Percentiles rank a stretch among this genome's conserved stretches.
These are phyloP conservation scores for Apus apus DNA, from an alignment of 2,113 vertebrate genomes.

Conservation along the genomic window DNA sequence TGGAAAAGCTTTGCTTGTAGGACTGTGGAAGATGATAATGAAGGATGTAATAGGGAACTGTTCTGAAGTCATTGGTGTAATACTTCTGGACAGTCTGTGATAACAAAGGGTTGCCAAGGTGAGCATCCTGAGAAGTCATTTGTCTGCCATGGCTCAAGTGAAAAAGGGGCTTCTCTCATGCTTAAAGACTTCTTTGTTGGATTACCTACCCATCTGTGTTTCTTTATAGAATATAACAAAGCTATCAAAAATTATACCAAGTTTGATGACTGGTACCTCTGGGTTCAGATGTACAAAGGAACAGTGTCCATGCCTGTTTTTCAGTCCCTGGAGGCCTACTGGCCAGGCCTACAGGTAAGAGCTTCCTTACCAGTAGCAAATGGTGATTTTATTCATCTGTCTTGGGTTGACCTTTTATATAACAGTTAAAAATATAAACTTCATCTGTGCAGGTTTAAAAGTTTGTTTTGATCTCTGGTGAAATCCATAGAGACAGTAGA, in stretches of 20 bases:
- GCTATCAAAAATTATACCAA: slow-evolving; percentile 96
- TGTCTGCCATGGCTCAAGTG: not conserved
- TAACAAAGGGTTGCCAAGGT: not conserved
- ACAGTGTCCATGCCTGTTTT: slow-evolving; percentile 98
- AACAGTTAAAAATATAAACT: not conserved
- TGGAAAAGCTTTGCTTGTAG: not conserved
- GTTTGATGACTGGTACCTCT: slow-evolving; percentile 98
- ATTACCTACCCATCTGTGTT: not conserved
- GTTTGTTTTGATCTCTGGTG: not conserved
- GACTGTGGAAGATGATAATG: not conserved
- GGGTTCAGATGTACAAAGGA: slow-evolving; percentile 99
- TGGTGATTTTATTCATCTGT: not conserved
- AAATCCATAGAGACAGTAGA: not conserved
- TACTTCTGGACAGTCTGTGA: not conserved
- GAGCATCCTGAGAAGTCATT: not conserved
- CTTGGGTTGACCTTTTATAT: not conserved
- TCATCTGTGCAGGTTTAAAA: not conserved
- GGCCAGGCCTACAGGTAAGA: slow-evolving; percentile 95
- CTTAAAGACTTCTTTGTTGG: not conserved
- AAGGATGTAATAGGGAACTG: not conserved
- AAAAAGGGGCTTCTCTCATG: not conserved
- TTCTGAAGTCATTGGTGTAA: not conserved
- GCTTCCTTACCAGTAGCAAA: not conserved
- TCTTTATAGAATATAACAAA: slow-evolving; percentile 86
- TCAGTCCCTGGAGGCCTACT: slow-evolving; percentile 96